Conservation (phyloP, 2,797 vertebrate genomes). For the Eidolon dupreanum region DNA sequence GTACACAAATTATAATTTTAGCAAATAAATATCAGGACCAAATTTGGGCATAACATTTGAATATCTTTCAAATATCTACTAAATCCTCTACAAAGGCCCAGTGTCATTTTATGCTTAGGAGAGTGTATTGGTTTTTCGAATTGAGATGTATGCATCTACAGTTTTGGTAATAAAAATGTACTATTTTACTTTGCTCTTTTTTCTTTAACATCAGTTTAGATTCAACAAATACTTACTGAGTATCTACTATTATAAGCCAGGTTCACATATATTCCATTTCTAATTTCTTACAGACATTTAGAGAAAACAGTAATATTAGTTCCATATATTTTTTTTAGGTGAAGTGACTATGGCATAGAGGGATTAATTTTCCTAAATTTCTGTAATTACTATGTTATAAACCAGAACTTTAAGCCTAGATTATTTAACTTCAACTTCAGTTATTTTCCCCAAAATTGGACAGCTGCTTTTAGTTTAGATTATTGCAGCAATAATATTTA, state of each 20-base stretch:
- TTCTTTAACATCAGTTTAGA: neutral
- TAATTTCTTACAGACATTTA: slow-evolving; percentile 6
- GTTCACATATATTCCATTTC: neutral
- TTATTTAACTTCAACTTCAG: neutral
- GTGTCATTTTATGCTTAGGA: neutral
- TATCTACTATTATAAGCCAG: neutral
- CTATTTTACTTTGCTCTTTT: neutral
- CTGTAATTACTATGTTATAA: neutral
- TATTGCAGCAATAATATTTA: neutral
- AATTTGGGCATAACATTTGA: neutral
- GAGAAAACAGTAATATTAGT: neutral
- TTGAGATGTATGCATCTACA: neutral
- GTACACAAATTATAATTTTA: neutral
- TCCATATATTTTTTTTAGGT: neutral
- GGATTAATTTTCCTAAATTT: neutral
- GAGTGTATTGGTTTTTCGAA: neutral
- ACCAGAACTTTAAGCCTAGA: neutral
- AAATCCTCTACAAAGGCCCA: neutral
- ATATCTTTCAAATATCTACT: neutral
- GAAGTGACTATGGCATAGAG: neutral
- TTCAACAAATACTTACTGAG: neutral
- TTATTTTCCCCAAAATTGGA: neutral
- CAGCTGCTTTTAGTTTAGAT: neutral
- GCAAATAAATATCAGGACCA: neutral
- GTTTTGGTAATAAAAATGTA: neutral